phyloP scores from a whole-genome alignment of 2,888 invertebrate species.

The Drosophila eohydei region DNA sequence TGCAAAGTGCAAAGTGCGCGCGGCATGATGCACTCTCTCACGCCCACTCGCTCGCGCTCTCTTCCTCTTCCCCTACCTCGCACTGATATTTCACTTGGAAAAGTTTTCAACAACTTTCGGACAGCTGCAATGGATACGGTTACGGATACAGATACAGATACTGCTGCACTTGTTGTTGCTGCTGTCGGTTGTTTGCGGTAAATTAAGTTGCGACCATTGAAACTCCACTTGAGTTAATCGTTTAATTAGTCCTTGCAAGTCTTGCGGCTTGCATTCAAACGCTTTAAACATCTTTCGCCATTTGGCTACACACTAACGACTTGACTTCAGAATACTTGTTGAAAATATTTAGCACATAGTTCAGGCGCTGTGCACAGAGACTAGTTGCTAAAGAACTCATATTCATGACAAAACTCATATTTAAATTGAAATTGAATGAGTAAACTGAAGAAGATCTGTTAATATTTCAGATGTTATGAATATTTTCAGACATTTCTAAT shows the following conservation, averaged over 20 bases:
- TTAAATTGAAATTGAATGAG: no score
- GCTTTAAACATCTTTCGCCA: constrained; percentile 14
- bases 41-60: not conserved
- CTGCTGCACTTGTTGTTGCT: constrained; percentile 21
- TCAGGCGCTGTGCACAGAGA: not conserved
- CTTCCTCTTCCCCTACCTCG: not conserved
- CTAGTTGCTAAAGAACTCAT: no score
- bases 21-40: constrained; percentile 25
- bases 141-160: constrained; percentile 47
- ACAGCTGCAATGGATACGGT: constrained; percentile 68
- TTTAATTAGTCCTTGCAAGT: constrained; percentile 65
- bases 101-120: constrained; percentile 77
- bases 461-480: not conserved
- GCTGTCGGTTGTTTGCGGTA: constrained; percentile 63
- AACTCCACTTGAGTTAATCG: constrained; percentile 74
- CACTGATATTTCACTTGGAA: constrained; percentile 72
- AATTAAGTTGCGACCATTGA: constrained; percentile 75
- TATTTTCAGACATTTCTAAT: not conserved
- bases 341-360: not conserved
- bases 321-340: constrained; percentile 14
- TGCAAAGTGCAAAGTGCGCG: constrained; percentile 49
- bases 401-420: not conserved
- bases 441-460: not conserved
- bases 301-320: constrained; percentile 11
- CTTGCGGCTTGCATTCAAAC: constrained; percentile 16